phyloP scores from a whole-genome alignment of 2,113 vertebrate genomes.

The Rhinolophus sinicus region DNA sequence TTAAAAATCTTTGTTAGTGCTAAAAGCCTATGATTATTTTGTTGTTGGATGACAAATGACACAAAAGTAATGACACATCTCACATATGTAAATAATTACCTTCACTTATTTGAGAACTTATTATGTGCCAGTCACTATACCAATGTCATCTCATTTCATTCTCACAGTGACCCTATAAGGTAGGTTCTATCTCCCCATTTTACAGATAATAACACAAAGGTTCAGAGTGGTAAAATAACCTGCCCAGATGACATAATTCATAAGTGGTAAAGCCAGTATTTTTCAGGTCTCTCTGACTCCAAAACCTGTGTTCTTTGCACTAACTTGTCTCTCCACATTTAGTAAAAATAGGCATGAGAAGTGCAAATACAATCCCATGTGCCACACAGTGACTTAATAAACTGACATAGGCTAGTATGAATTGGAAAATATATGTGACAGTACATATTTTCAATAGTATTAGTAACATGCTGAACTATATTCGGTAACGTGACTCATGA shows the following conservation, averaged over 20 bases:
- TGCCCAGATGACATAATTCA: not conserved
- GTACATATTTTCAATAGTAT: conserved; percentile 63
- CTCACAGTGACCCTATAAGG: not conserved
- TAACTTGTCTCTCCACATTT: not conserved
- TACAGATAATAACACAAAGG: not conserved
- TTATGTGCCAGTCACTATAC: not conserved
- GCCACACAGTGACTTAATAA: conserved; percentile 56
- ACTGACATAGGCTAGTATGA: conserved; percentile 69
- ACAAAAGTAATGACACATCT: not conserved
- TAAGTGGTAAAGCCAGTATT: not conserved
- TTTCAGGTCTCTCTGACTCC: not conserved
- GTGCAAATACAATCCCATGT: conserved; percentile 57
- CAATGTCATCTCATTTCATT: not conserved
- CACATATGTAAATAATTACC: not conserved
- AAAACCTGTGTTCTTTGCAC: not conserved
- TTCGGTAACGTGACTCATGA: not conserved
- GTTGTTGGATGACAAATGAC: not conserved
- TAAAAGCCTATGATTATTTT: not conserved
- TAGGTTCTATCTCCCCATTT: not conserved
- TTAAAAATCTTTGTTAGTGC: not conserved
- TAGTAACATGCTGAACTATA: not conserved
- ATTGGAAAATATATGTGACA: conserved; percentile 57
- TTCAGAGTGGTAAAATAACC: not conserved
- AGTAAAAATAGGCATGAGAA: conserved; percentile 54
- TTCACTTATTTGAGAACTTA: not conserved